Evolutionary conservation across 2,113 vertebrate genomes (phyloP), one percentile per base, ranked within the genome.

Genomic region (Nansenia antarctica): DNA sequence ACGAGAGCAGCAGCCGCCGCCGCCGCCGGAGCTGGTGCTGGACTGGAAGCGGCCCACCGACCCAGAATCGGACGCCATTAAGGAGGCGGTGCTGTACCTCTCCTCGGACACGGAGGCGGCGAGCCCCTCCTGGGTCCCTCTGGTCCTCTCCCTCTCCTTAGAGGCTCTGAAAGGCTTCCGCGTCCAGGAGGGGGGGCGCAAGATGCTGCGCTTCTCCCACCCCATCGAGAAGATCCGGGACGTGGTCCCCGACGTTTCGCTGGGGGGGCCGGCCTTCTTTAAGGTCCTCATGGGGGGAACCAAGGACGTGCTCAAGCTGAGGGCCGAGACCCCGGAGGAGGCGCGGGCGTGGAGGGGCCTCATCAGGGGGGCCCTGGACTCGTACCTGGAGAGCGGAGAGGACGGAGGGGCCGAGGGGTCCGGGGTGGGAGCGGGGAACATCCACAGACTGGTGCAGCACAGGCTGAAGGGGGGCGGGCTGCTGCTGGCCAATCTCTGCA

Each of bases 251-350:
- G 96, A 97, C 60, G 90, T 94, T 0, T 93, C 94, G 24, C 85
- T 93, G 0, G 98, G 98, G 0, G 94, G 96, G 9, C 93, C 95
- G 0, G 87, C 93, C 0, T 98, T 94, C 82, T 99, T 98, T 77
- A 96, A 95, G 74, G 85, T 99, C 31, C 87, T 99, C 68, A 98
- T 95, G 0, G 88, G n/a, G n/a, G n/a, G n/a, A n/a, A n/a, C 95
- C 22, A 94, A 89, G 72, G 93, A 93, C 0, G 81, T 94, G 0
- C 83, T 98, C 11, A 92, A 94, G 73, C 81, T 98, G 60, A 90
- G 92, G 75, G 97, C 97, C 0, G 85, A 94, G 89, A 94, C 22
- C 0, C 82, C 90, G 0, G 84, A 93, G 14, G 96, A 98, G 73
- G 97, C 98, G 0, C 80, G 87, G 1, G 81, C 83, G 0, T 99